Conservation (phyloP, 2,888 invertebrate species). For the Andrena dorsata region DNA sequence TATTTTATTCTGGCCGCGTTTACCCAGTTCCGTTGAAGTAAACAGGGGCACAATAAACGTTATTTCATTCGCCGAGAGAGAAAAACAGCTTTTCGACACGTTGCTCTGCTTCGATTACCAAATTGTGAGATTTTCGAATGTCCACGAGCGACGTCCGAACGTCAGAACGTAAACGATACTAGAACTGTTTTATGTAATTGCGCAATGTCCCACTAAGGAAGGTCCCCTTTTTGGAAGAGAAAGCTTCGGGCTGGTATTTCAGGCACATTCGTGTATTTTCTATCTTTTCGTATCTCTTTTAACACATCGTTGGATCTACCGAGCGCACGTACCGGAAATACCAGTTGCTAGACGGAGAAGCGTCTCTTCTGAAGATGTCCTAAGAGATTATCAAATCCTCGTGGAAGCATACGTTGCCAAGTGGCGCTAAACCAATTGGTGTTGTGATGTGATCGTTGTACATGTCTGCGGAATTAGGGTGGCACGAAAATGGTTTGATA, state of each 20-base stretch:
- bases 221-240: too few species aligned
- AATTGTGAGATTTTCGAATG: neutral
- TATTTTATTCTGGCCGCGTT: slow-evolving; percentile 42
- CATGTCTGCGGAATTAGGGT: neutral
- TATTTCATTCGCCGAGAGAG: neutral
- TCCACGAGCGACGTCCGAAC: neutral
- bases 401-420: neutral
- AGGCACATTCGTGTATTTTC: neutral
- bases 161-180: slow-evolving; percentile 27
- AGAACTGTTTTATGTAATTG: neutral
- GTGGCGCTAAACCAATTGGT: neutral
- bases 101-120: neutral
- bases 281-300: too few species aligned
- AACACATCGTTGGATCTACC: neutral
- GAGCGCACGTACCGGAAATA: neutral
- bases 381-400: neutral
- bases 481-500: neutral
- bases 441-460: neutral
- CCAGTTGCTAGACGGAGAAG: neutral
- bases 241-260: neutral
- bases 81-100: neutral
- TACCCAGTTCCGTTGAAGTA: slow-evolving; percentile 2
- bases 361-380: too few species aligned
- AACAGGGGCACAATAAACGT: slow-evolving; percentile 6
- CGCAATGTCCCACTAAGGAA: neutral